Base-by-base conservation (phyloP, 1,140 invertebrate species). In the Sogatella furcifera region DNA sequence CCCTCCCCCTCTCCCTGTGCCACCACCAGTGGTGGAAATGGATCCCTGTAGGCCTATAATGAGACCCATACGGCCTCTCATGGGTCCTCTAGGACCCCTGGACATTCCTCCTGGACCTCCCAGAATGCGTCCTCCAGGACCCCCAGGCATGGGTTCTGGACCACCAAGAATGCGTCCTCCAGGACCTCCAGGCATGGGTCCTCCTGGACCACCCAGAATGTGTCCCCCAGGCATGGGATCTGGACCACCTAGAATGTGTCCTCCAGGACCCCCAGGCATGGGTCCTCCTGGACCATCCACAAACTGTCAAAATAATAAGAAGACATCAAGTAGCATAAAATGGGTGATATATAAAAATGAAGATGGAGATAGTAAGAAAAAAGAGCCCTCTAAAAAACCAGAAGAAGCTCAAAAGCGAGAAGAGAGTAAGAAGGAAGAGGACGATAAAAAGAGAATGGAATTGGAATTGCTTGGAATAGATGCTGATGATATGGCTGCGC, bases 391-490 rank as follows among this genome's bases (percentile, higher is more conserved):
- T n/a, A n/a, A 54, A 22, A 21, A 43, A 13, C 6, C 28, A 21
- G 54, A 56, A 53, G 44, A n/a, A n/a, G n/a, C n/a, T n/a, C n/a
- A n/a, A n/a, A n/a, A n/a, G n/a, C n/a, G n/a, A n/a, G n/a, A n/a
- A n/a, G n/a, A n/a, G n/a, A n/a, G n/a, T n/a, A n/a, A 42, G 11
- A 55, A 31, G 3, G 59, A 59, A 56, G n/a, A 38, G 9, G 43
- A 61, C 31, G 57, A 61, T 31, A 38, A 59, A 13, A 62, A 60
- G 54, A 73, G 79, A 65, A 78, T 78, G 54, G 79, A 86, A 63
- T 69, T 86, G 56, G 84, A 83, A 3, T 77, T 86, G 78, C 72
- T 86, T 31, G 84, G 84, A 3, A 84, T 85, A 31, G 83, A 84
- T 67, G 82, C 80, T 1, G 79, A 80, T 53, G 84, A 86, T 70